Conservation (phyloP, 2,797 vertebrate species). For the Sardinella longiceps region DNA sequence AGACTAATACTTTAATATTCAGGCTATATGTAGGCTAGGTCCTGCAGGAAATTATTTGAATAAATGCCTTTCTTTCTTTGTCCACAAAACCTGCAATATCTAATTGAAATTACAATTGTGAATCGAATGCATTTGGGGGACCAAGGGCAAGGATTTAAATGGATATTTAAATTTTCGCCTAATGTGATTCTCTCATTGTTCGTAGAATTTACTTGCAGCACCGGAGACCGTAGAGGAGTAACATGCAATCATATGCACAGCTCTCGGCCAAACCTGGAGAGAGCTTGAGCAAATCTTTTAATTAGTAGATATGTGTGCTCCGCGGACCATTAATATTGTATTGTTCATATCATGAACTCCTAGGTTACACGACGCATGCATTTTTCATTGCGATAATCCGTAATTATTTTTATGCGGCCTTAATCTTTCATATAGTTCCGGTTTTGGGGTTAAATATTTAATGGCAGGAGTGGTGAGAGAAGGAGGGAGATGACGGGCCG, state of each 20-base stretch:
- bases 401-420: constrained; percentile 77
- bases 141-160: constrained; percentile 19
- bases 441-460: constrained; percentile 77
- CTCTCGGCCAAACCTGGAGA: constrained; percentile 45
- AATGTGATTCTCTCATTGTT: constrained; percentile 15
- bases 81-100: constrained; percentile 12
- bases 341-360: constrained; percentile 77
- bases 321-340: constrained; percentile 75
- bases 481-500: constrained; percentile 4
- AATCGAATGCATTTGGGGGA: neutral
- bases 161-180: constrained; percentile 18
- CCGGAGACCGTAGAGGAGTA: neutral
- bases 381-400: constrained; percentile 77
- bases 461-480: constrained; percentile 59
- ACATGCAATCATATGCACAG: constrained; percentile 6
- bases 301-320: constrained; percentile 67
- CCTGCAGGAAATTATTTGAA: constrained; percentile 13
- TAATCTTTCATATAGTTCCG: constrained; percentile 76
- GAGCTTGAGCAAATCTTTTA: constrained; percentile 66
- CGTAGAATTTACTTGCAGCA: constrained; percentile 4
- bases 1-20: constrained; percentile 8
- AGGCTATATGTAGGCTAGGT: constrained; percentile 5
- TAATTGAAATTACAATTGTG: constrained; percentile 19
- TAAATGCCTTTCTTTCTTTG: constrained; percentile 7
- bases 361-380: constrained; percentile 75